A percentile compares a stretch with the other conserved stretches of the same genome.
Evolutionary conservation across 2,888 invertebrate genomes (phyloP).

Genomic region (Tetragonisca angustula): DNA sequence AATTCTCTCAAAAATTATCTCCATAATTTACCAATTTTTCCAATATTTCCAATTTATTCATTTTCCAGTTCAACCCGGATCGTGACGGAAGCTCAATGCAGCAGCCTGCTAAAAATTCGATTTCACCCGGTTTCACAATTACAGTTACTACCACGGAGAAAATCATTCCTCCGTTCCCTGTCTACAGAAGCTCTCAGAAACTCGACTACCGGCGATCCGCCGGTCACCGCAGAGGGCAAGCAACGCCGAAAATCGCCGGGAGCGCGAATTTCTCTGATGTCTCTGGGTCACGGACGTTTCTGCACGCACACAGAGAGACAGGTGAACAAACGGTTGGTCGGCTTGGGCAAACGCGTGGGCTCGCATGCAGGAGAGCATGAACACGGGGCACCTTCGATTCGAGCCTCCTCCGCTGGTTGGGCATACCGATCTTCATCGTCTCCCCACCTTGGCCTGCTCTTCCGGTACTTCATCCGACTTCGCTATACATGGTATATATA

Average conservation of each 20-base stretch:
- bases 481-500: slow-evolving; percentile 78
- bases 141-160: too few relatives aligned
- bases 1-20: not conserved
- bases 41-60: too few relatives aligned
- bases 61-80: too few relatives aligned
- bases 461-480: slow-evolving; percentile 75
- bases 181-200: not conserved
- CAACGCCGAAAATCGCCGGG: slow-evolving; percentile 63
- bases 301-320: slow-evolving; percentile 13
- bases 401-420: slow-evolving; percentile 60
- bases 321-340: too few relatives aligned
- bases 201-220: not conserved
- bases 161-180: not conserved
- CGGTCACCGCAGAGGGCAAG: slow-evolving; percentile 28
- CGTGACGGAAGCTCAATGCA: too few relatives aligned
- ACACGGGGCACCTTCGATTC: slow-evolving; percentile 56
- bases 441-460: slow-evolving; percentile 62
- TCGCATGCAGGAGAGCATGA: slow-evolving; percentile 19
- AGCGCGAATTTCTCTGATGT: slow-evolving; percentile 78
- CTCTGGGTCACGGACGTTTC: slow-evolving; percentile 75
- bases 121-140: not conserved
- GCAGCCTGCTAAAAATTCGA: too few relatives aligned
- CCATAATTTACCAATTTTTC: too few relatives aligned
- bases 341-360: not conserved
- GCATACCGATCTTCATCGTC: slow-evolving; percentile 61